A percentile compares a stretch with the other conserved stretches of the same genome.
Conservation (phyloP, 2,113 vertebrate species). For the Anhinga rufa region DNA sequence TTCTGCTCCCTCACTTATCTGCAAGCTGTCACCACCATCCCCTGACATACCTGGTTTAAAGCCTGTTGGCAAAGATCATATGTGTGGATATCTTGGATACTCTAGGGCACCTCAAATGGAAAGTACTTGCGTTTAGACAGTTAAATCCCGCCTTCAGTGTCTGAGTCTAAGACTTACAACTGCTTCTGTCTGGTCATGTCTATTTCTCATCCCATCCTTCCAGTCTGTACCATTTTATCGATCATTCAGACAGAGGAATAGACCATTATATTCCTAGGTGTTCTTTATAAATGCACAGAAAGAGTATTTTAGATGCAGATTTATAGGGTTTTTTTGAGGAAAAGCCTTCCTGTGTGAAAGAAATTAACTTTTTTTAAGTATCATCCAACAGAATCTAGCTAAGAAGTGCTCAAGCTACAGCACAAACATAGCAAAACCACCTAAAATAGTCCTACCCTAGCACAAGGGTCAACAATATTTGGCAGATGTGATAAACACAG, state of each 20-base stretch:
- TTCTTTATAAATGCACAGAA: not conserved
- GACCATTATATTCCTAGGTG: not conserved
- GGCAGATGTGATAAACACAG: not conserved
- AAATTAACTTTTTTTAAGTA: not conserved
- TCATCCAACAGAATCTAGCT: not conserved
- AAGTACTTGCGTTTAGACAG: constrained; percentile 19
- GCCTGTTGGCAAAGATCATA: constrained; percentile 65
- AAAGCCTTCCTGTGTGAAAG: not conserved
- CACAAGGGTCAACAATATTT: not conserved
- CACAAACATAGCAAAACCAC: not conserved
- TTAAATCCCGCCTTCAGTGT: constrained; percentile 6
- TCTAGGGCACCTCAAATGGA: constrained; percentile 50
- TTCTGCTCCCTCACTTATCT: constrained; percentile 45
- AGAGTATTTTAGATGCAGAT: not conserved
- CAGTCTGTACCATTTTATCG: not conserved
- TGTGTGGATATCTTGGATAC: constrained; percentile 52
- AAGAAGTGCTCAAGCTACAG: not conserved
- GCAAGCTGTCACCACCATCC: constrained; percentile 47
- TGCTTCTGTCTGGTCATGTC: constrained; percentile 8
- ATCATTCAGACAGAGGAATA: not conserved
- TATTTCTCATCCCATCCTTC: not conserved
- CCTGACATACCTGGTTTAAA: constrained; percentile 35
- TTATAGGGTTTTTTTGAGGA: not conserved
- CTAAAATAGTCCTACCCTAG: not conserved
- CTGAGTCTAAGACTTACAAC: not conserved